Base-by-base conservation (phyloP, 1,140 invertebrate species). In the Eumeta japonica region DNA sequence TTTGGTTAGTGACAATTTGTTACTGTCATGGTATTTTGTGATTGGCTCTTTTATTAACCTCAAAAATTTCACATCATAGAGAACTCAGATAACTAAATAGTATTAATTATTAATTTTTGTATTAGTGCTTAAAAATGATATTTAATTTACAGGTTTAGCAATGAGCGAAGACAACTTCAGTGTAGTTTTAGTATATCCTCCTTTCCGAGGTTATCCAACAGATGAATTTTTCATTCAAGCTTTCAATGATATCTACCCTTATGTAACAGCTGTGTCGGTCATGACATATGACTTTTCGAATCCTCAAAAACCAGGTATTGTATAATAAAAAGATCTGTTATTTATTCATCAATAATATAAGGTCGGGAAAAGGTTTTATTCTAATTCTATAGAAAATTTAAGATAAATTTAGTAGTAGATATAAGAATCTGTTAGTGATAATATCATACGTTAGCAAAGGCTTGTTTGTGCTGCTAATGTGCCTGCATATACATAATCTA, bases 201-300 rank as follows among this genome's bases (percentile, higher is more conserved):
- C 94, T 13, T 84, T 77, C 29, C 74, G 83, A 50, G 82, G 83
- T 52, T 85, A 83, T 44, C 63, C 73, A 3, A 72, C 71, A 35
- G 84, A 88, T 49, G 80, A 90, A 54, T 92, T 97, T 75, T 78
- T 78, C 15, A 78, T 83, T 41, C 74, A 86, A 40, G 82, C 93
- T 47, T 92, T 94, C 71, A 83, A 89, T 50, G 78, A 79, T 28
- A 77, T 97, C 10, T 83, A 85, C 48, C 79, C 85, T 16, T 76
- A 86, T 65, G 80, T 97, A 2, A 85, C 87, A 55, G 86, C 83
- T 35, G 94, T 97, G 61, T 94, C 91, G 27, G 76, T 97, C 1
- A 95, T 96, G 92, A 96, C 92, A 1, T 97, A 97, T 67, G 94
- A 97, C 66, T 97, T 85, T 70, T 94, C 92, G 15, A 89, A 72